phyloP scores from a whole-genome alignment of 2,888 invertebrate species.

The Pedicia rivosa region DNA sequence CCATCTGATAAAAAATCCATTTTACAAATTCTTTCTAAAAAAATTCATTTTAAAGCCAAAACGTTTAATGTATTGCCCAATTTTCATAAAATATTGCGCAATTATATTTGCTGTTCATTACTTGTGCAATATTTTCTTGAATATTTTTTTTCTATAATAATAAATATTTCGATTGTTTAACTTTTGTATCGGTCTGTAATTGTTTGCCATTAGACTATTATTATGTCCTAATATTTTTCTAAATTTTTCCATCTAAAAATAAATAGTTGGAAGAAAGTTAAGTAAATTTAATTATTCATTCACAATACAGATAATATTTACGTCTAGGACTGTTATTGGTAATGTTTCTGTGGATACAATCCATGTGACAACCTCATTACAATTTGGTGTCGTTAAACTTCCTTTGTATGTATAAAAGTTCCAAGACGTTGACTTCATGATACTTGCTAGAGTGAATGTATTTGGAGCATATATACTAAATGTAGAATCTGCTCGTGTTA shows the following conservation, averaged over 20 bases:
- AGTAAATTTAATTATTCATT: too few relatives aligned
- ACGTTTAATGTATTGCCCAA: too few relatives aligned
- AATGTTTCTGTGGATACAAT: neutral
- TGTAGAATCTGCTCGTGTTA: neutral
- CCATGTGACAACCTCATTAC: conserved; percentile 3
- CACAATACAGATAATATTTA: too few relatives aligned
- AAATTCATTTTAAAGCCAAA: too few relatives aligned
- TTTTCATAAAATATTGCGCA: too few relatives aligned
- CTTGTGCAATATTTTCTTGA: too few relatives aligned
- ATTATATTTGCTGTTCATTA: too few relatives aligned
- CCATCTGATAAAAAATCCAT: too few relatives aligned
- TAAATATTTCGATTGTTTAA: neutral
- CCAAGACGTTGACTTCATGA: neutral
- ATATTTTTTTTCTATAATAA: neutral
- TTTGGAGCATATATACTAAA: neutral
- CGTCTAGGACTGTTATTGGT: neutral
- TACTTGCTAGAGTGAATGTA: neutral
- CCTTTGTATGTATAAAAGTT: neutral
- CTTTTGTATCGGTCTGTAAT: neutral
- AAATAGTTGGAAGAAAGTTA: too few relatives aligned
- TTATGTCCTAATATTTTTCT: neutral
- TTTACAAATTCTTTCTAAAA: too few relatives aligned
- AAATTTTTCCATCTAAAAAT: too few relatives aligned
- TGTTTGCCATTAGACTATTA: neutral
- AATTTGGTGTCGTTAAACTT: conserved; percentile 1